These are phyloP conservation scores for Drosophila basisetae DNA, from an alignment of 2,888 invertebrate genomes.

Conservation along the genomic window DNA sequence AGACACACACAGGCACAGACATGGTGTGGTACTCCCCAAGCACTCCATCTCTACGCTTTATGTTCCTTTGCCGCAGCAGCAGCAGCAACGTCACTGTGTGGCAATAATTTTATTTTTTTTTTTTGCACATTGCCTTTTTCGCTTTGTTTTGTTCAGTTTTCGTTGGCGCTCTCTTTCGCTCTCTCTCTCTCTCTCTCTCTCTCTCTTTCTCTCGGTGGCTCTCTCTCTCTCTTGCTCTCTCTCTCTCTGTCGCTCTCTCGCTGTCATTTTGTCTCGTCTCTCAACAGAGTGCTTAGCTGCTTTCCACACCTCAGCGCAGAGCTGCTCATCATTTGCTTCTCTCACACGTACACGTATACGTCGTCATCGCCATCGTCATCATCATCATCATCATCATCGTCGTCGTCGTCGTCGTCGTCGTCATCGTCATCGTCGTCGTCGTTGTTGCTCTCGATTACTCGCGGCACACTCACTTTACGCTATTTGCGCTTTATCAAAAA, in stretches of 20 bases:
- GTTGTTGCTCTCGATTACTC: slow-evolving; percentile 7
- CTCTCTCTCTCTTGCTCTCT: not conserved
- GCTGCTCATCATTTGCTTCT: slow-evolving; percentile 34
- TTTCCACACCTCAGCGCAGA: slow-evolving; percentile 29
- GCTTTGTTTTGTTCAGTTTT: slow-evolving; percentile 58
- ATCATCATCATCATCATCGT: not conserved
- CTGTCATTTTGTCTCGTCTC: slow-evolving; percentile 11
- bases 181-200: not conserved
- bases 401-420: not conserved
- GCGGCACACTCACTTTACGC: slow-evolving; percentile 23
- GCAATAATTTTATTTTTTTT: slow-evolving; percentile 27
- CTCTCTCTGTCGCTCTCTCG: not conserved
- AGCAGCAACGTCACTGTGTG: slow-evolving; percentile 44
- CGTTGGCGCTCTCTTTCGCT: not conserved
- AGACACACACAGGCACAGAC: slow-evolving; percentile 11
- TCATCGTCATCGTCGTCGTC: not conserved
- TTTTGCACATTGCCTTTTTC: slow-evolving; percentile 41
- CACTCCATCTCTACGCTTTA: slow-evolving; percentile 21
- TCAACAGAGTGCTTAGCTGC: slow-evolving; percentile 25
- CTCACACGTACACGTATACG: slow-evolving; percentile 7
- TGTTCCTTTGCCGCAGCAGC: slow-evolving; percentile 25
- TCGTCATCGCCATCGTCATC: not conserved
- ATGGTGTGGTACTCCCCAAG: slow-evolving; percentile 2
- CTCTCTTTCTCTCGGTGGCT: not conserved
- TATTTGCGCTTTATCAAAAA: slow-evolving; percentile 45